Conservation (phyloP, 2,113 vertebrate species). For the Genyomyrus donnyi region DNA sequence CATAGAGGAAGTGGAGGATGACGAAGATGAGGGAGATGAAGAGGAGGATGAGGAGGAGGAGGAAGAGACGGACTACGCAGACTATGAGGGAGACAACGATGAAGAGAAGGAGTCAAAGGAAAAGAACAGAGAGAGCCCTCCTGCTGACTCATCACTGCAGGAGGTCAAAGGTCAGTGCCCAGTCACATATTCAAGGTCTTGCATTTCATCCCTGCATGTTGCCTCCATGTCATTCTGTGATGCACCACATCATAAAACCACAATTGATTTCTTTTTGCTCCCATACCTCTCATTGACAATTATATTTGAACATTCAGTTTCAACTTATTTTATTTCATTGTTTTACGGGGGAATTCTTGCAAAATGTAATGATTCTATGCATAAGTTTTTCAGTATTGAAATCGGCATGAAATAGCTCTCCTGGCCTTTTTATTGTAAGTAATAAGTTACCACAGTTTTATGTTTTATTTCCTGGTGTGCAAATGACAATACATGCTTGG, state of each 20-base stretch:
- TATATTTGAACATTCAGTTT: neutral
- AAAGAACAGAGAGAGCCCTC: neutral
- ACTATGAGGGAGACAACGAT: neutral
- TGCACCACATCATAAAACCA: neutral
- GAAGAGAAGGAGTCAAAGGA: neutral
- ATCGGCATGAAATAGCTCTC: neutral
- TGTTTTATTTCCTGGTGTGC: neutral
- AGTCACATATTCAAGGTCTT: neutral
- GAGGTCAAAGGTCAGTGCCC: conserved; percentile 19
- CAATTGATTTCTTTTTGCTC: neutral
- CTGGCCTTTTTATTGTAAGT: neutral
- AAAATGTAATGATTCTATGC: neutral
- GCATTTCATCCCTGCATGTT: neutral
- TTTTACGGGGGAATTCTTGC: neutral
- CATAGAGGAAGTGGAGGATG: neutral
- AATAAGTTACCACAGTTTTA: neutral
- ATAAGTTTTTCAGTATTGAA: neutral
- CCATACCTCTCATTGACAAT: neutral
- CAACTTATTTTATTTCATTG: neutral
- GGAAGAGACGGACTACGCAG: neutral
- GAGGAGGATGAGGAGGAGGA: neutral
- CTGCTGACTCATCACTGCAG: neutral
- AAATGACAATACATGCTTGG: neutral
- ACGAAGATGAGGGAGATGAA: neutral
- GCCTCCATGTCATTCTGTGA: neutral